These are phyloP conservation scores for Colius striatus DNA, from an alignment of 2,113 vertebrate species.

Conservation along the genomic window DNA sequence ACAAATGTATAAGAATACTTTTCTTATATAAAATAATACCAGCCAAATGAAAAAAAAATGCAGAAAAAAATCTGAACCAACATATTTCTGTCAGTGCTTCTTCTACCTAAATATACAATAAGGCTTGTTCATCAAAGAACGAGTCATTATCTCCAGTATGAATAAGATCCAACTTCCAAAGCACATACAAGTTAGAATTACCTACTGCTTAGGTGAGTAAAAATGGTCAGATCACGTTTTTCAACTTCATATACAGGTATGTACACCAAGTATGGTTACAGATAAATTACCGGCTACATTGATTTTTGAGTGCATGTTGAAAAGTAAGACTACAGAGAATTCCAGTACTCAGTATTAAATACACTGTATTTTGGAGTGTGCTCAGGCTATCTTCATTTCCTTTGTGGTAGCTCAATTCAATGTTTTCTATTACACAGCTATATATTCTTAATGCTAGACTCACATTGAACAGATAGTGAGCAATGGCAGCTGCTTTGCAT, in stretches of 20 bases:
- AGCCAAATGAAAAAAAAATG: background rate
- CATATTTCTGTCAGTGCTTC: background rate
- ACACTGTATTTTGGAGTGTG: background rate
- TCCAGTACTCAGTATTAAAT: background rate
- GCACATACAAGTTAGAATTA: background rate
- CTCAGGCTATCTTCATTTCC: background rate
- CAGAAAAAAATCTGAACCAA: background rate
- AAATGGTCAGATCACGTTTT: background rate
- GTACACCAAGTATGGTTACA: background rate
- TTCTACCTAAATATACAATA: background rate
- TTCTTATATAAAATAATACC: background rate
- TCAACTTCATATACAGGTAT: fast-evolving
- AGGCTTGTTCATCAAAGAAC: background rate
- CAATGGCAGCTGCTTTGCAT: background rate
- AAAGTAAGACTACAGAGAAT: background rate
- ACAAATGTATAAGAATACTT: background rate
- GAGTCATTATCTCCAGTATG: background rate
- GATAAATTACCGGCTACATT: background rate
- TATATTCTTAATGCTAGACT: background rate
- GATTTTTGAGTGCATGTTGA: background rate
- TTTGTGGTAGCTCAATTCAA: background rate
- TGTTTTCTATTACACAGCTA: background rate
- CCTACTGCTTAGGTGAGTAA: background rate
- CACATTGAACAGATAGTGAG: background rate
- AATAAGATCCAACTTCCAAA: background rate